These are phyloP conservation scores for Brachionus calyciflorus DNA, from an alignment of 1,140 invertebrate genomes.

Conservation along the genomic window DNA sequence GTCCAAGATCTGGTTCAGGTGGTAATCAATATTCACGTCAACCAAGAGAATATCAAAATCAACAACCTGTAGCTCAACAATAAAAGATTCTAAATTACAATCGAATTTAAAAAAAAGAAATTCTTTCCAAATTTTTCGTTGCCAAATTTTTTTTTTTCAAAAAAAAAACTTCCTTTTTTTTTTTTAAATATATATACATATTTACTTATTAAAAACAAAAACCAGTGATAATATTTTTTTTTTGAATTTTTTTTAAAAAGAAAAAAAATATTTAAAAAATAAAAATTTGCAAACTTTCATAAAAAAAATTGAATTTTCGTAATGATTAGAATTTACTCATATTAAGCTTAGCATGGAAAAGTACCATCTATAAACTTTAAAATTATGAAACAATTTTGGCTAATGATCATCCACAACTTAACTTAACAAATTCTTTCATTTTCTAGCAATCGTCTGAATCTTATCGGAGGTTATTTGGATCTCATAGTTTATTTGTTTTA, in stretches of 20 bases:
- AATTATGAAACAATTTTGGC: no score
- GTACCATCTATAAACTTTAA: no score
- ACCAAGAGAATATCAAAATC: background rate
- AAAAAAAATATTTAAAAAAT: slow-evolving; percentile 40
- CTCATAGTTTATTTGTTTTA: no score
- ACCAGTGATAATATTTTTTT: slow-evolving; percentile 42
- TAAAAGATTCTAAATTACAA: no score
- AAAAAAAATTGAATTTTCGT: background rate
- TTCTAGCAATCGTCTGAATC: no score
- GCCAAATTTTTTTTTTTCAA: background rate
- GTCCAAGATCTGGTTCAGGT: background rate
- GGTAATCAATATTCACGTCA: slow-evolving; percentile 18
- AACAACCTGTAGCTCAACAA: slow-evolving; percentile 9
- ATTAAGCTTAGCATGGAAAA: no score
- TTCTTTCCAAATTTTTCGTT: slow-evolving; percentile 1
- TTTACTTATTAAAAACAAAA: slow-evolving; percentile 44
- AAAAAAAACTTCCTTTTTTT: background rate
- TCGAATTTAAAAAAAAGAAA: no score
- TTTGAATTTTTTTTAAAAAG: slow-evolving; percentile 1
- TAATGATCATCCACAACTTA: no score
- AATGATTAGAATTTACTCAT: no score
- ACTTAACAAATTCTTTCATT: no score
- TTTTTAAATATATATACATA: slow-evolving; percentile 40
- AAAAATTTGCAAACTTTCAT: slow-evolving; percentile 27
- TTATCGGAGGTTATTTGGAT: no score